phyloP scores from a whole-genome alignment of 1,140 invertebrate genomes.

The Drosophila willistoni region DNA sequence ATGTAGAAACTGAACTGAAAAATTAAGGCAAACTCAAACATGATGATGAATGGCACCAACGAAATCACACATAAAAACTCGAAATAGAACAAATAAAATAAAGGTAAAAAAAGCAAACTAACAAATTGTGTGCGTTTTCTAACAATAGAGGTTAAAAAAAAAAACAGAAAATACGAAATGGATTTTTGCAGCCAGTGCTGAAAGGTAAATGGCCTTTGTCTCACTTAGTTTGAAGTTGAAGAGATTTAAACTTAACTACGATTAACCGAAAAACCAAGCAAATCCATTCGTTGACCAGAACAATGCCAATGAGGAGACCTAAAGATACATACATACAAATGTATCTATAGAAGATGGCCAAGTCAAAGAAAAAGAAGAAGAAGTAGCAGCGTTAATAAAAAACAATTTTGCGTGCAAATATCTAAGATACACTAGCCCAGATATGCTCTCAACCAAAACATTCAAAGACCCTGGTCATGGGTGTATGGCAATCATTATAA shows the following conservation, averaged over 20 bases:
- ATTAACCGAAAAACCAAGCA: constrained; percentile 14
- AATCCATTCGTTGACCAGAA: constrained; percentile 34
- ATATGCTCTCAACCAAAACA: constrained; percentile 83
- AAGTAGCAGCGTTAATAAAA: constrained; percentile 51
- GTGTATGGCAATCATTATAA: constrained; percentile 34
- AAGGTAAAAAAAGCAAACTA: constrained; percentile 31
- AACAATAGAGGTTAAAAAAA: constrained; percentile 8
- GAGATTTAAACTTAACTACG: constrained; percentile 16
- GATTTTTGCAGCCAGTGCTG: constrained; percentile 18
- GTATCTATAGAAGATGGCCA: neutral
- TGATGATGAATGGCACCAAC: constrained; percentile 10
- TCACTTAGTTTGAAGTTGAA: neutral
- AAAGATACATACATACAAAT: constrained; percentile 3
- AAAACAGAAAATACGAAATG: neutral
- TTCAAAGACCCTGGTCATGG: constrained; percentile 76
- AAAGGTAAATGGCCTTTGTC: constrained; percentile 40
- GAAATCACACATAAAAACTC: constrained; percentile 38
- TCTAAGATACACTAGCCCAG: constrained; percentile 83
- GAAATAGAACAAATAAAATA: constrained; percentile 35
- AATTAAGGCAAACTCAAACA: constrained; percentile 47
- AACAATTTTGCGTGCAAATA: constrained; percentile 83
- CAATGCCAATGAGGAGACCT: constrained; percentile 29
- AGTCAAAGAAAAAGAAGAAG: constrained; percentile 40
- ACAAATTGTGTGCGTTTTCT: constrained; percentile 12
- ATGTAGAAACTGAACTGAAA: constrained; percentile 70